These are phyloP conservation scores for Drosophila ohnishii DNA, from an alignment of 1,140 invertebrate genomes.

Conservation along the genomic window DNA sequence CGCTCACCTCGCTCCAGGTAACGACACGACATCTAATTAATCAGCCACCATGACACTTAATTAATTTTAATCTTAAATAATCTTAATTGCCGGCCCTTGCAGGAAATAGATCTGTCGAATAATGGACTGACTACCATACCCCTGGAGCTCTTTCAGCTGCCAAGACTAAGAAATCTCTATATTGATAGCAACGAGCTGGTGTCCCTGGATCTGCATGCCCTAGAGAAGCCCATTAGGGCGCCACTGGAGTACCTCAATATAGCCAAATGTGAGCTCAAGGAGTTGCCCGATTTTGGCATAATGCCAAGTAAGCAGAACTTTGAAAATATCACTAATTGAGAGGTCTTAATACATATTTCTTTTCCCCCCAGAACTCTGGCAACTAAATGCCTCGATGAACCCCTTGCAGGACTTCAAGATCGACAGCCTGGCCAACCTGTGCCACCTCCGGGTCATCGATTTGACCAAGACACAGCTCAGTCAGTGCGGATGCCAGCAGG, in stretches of 20 bases:
- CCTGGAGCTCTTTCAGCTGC: constrained; percentile 84
- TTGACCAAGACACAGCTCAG: constrained; percentile 63
- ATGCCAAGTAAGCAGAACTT: constrained; percentile 81
- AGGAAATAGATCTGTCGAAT: constrained; percentile 85
- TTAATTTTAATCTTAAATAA: constrained; percentile 16
- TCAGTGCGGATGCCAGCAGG: constrained; percentile 70
- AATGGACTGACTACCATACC: constrained; percentile 85
- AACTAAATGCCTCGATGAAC: constrained; percentile 77
- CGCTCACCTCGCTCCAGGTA: constrained; percentile 83
- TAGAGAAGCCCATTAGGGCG: constrained; percentile 84
- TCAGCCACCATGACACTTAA: constrained; percentile 24
- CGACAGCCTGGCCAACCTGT: constrained; percentile 68
- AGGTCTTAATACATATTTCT: background rate
- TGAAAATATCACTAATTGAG: background rate
- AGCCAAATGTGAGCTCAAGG: constrained; percentile 84
- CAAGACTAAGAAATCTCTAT: constrained; percentile 85
- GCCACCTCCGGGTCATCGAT: constrained; percentile 76
- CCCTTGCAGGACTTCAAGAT: constrained; percentile 63
- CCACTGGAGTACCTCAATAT: constrained; percentile 85
- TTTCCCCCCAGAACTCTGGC: constrained; percentile 65
- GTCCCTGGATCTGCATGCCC: constrained; percentile 77
- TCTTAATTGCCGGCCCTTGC: constrained; percentile 21
- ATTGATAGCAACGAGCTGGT: constrained; percentile 84
- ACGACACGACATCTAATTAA: constrained; percentile 48
- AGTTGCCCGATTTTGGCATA: constrained; percentile 84